phyloP scores from a whole-genome alignment of 1,140 invertebrate genomes.

The Choristoneura fumiferana region DNA sequence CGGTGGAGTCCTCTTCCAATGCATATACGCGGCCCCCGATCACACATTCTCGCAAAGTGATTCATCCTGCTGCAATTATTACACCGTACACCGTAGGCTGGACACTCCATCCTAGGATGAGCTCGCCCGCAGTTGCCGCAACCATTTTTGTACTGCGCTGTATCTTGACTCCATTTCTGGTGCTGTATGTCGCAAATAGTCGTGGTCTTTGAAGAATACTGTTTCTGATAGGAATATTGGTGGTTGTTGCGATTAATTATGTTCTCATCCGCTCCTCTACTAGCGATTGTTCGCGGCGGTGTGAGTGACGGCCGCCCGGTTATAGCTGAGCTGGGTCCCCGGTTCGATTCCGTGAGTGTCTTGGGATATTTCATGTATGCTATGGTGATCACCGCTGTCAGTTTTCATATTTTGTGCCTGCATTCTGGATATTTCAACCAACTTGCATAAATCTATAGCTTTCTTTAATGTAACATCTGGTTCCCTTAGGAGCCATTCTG shows the following conservation, averaged over 20 bases:
- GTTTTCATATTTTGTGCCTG: conserved; percentile 18
- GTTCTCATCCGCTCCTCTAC: not conserved
- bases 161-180: not conserved
- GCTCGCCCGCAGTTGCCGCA: conserved; percentile 5
- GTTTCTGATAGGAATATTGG: not conserved
- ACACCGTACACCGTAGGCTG: conserved; percentile 15
- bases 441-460: conserved; percentile 18
- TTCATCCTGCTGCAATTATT: conserved; percentile 19
- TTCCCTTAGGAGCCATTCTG: conserved; percentile 17
- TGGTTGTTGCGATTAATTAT: not conserved
- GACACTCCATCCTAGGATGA: conserved; percentile 9
- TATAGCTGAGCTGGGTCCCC: not conserved
- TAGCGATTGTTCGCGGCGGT: not conserved
- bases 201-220: not conserved
- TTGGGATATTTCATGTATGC: conserved; percentile 2
- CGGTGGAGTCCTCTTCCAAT: conserved; percentile 6
- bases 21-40: not conserved
- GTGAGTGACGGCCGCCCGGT: conserved; percentile 7
- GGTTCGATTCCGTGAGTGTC: not conserved
- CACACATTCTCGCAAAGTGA: conserved; percentile 13
- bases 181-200: not conserved
- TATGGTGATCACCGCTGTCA: not conserved
- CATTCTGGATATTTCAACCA: conserved; percentile 16
- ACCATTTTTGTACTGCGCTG: not conserved
- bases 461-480: conserved; percentile 13